Conservation (phyloP, 2,113 vertebrate species). For the Choloepus hoffmanni region DNA sequence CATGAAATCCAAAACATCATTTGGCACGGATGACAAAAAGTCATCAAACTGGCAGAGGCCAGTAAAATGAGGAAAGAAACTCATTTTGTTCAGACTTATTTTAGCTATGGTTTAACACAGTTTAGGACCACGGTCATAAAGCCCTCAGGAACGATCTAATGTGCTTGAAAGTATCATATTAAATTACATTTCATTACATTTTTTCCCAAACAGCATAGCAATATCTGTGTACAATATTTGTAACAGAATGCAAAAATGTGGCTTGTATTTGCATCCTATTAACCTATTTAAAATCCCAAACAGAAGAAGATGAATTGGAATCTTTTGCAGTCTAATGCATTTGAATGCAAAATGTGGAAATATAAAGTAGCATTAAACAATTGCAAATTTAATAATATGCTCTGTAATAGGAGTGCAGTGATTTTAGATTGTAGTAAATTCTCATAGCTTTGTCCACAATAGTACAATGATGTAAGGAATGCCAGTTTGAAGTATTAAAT, state of each 20-base stretch:
- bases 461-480: background rate
- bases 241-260: slow-evolving; percentile 71
- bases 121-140: slow-evolving; percentile 70
- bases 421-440: slow-evolving; percentile 58
- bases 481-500: background rate
- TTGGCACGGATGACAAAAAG: slow-evolving; percentile 71
- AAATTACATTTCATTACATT: slow-evolving; percentile 83
- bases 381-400: slow-evolving; percentile 57
- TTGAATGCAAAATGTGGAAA: slow-evolving; percentile 67
- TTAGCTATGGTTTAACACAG: slow-evolving; percentile 74
- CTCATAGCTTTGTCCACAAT: slow-evolving; percentile 11
- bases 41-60: slow-evolving; percentile 66
- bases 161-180: slow-evolving; percentile 79
- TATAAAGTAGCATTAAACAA: slow-evolving; percentile 69
- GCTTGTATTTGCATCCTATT: slow-evolving; percentile 79
- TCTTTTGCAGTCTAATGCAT: slow-evolving; percentile 61
- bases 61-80: slow-evolving; percentile 73
- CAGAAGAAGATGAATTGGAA: slow-evolving; percentile 73
- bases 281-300: slow-evolving; percentile 79
- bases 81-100: slow-evolving; percentile 76
- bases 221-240: slow-evolving; percentile 73
- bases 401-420: background rate
- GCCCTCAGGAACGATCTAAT: slow-evolving; percentile 75
- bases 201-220: slow-evolving; percentile 75
- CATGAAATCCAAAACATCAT: slow-evolving; percentile 70